Evolutionary conservation across 2,113 vertebrate species (phyloP).

Genomic region (Anthoscopus minutus): DNA sequence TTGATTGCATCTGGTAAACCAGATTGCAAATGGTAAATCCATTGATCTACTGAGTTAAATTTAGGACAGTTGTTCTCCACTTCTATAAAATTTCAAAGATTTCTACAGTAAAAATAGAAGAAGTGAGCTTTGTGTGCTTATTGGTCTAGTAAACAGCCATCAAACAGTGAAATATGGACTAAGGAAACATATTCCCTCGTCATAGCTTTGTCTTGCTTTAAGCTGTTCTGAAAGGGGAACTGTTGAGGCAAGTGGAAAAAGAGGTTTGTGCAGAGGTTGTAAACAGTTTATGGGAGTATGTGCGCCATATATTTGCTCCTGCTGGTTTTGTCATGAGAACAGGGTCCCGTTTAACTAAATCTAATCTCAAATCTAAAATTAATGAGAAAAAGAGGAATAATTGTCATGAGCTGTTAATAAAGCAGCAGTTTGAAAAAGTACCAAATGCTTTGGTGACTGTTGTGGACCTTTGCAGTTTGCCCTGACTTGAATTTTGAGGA

Average conservation of each 20-base stretch:
- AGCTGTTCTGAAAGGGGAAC: neutral
- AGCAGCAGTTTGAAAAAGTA: neutral
- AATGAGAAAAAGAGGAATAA: neutral
- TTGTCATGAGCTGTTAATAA: neutral
- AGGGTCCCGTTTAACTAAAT: neutral
- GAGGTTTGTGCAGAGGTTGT: neutral
- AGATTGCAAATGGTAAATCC: too few relatives aligned
- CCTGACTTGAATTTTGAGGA: too few relatives aligned
- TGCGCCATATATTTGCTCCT: neutral
- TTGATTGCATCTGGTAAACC: neutral
- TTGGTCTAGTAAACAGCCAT: neutral
- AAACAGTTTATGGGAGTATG: neutral
- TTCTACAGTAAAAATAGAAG: neutral
- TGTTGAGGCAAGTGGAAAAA: neutral
- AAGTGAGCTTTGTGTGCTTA: neutral
- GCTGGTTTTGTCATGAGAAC: neutral
- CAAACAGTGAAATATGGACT: neutral
- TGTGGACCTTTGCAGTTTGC: too few relatives aligned
- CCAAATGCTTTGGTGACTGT: neutral
- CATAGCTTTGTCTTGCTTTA: neutral
- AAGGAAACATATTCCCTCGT: rapidly evolving
- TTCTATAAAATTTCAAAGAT: neutral
- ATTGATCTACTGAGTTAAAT: neutral
- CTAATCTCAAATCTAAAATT: neutral
- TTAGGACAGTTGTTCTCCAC: neutral